A percentile compares a stretch with the other conserved stretches of the same genome.
Evolutionary conservation across 2,113 vertebrate genomes (phyloP).

Genomic region (Semnornis frantzii): DNA sequence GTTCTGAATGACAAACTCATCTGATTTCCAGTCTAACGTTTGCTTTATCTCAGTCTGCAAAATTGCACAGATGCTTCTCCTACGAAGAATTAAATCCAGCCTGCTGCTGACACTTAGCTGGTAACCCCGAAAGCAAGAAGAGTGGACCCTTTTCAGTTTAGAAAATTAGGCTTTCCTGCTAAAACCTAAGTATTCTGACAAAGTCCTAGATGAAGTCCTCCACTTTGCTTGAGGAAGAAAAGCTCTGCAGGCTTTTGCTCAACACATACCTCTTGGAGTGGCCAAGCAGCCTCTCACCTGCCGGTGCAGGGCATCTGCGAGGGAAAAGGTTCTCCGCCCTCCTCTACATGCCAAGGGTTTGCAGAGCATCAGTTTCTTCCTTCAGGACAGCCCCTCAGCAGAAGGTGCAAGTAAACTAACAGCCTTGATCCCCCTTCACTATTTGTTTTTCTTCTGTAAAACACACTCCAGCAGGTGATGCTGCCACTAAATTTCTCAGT

Average conservation of each 20-base stretch:
- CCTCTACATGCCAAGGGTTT: not conserved
- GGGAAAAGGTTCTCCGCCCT: not conserved
- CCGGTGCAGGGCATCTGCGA: not conserved
- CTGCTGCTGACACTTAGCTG: not conserved
- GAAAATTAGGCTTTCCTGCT: not conserved
- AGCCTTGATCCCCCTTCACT: not conserved
- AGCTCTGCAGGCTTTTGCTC: not conserved
- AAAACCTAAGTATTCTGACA: not conserved
- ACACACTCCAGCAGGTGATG: constrained; percentile 24
- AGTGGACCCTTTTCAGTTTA: not conserved
- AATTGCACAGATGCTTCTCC: constrained; percentile 17
- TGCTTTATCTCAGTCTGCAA: constrained; percentile 4
- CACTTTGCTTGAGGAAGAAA: not conserved
- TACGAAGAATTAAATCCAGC: constrained; percentile 28
- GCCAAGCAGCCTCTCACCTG: not conserved
- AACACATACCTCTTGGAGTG: not conserved
- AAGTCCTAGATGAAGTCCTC: not conserved
- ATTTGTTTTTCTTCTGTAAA: not conserved
- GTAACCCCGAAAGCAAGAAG: not conserved
- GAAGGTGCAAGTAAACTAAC: not conserved
- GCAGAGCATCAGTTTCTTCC: not conserved
- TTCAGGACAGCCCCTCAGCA: not conserved
- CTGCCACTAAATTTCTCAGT: not conserved
- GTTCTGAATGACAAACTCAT: not conserved
- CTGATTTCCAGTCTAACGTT: constrained; percentile 29